Percentiles rank a stretch among this genome's conserved stretches.
Conservation (phyloP, 2,113 vertebrate species). For the Peromyscus leucopus region DNA sequence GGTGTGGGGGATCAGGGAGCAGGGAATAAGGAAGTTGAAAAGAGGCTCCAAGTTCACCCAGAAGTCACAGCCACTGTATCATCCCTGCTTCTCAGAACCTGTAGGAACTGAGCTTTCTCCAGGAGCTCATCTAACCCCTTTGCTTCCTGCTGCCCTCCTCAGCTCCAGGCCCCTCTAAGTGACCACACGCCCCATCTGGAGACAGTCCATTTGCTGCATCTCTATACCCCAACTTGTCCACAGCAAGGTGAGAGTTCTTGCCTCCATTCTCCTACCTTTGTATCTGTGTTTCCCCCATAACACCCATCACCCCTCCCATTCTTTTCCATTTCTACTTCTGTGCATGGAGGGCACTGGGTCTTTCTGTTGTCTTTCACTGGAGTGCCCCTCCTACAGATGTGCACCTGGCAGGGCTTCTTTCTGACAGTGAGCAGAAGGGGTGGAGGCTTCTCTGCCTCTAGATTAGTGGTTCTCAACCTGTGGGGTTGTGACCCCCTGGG, state of each 20-base stretch:
- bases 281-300: not conserved
- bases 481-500: not conserved
- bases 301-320: not conserved
- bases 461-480: not conserved
- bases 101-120: not conserved
- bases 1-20: not conserved
- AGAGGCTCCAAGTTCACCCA: not conserved
- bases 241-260: not conserved
- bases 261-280: not conserved
- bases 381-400: too few species aligned
- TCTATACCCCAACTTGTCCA: not conserved
- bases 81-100: not conserved
- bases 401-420: not conserved
- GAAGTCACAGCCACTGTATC: not conserved
- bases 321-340: not conserved
- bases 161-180: not conserved
- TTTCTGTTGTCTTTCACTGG: not conserved
- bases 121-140: rapidly evolving
- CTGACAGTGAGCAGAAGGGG: too few species aligned
- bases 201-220: not conserved
- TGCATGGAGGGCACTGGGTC: not conserved
- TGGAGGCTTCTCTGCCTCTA: not conserved
- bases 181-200: not conserved
- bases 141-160: not conserved
- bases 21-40: not conserved